Base-by-base conservation (phyloP, 2,113 vertebrate species). In the Nipponia nippon region DNA sequence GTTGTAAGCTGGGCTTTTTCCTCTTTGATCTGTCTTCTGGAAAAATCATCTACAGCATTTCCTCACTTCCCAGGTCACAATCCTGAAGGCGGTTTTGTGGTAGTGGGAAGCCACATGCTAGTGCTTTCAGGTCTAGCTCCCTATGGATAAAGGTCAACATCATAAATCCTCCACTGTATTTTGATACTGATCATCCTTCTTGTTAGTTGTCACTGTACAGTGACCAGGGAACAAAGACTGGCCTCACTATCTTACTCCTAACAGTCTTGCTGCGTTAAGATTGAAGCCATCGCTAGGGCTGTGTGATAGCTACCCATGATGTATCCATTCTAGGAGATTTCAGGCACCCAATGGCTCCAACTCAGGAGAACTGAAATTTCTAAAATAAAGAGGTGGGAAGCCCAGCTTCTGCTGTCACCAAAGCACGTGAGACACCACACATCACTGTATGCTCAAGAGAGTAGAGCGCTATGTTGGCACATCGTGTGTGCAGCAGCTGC, bases 1-100 rank as follows among this genome's bases (percentile, higher is more conserved):
- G 7, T 88, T 85, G 55, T n/a, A 19, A 87, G 40, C 26, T 21
- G 15, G 71, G 56, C 23, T 80, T 83, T 83, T 26, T 30, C 20
- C 4, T 58, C 78, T 95, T 95, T 89, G 86, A 91, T 95, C 83
- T 40, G 14, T 34, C 80, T 89, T 71, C 50, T 55, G 71, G 59
- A 91, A 73, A 50, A 93, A 89, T 32, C 15, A 30, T 34, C 49
- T 32, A n/a, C 76, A 70, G 42, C 20, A 1, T 75, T 65, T 79
- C 42, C 32, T 83, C 23, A 1, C 69, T 75, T 75, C 59, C 62
- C 29, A 42, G 72, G 80, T 89, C 89, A 58, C 53, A 42, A 12
- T 73, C 36, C n/a, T 9, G 18, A 11, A 91, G 62, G 76, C 2
- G 30, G 27, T 52, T 82, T 27, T 34, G 71, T 66, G 47, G 65